Conservation (phyloP, 2,113 vertebrate genomes). For the Cygnus buccinator region DNA sequence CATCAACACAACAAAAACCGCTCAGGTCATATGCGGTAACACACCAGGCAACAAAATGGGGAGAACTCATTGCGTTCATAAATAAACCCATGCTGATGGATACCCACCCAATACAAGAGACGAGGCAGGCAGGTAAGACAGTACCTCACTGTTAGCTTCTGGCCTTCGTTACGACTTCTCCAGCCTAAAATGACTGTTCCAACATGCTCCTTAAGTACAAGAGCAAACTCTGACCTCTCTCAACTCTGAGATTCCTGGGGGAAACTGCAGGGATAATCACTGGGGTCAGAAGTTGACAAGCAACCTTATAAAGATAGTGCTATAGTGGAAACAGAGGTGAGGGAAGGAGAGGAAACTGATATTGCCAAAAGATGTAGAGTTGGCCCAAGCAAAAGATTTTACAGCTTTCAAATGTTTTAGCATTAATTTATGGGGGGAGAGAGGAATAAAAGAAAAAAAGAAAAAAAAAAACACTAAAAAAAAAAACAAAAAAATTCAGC, state of each 20-base stretch:
- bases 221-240: neutral
- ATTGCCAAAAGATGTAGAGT: neutral
- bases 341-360: neutral
- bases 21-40: neutral
- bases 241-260: neutral
- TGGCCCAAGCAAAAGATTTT: neutral
- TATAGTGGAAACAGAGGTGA: neutral
- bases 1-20: neutral
- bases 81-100: accelerated
- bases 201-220: neutral
- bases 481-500: neutral
- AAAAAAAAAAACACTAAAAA: neutral
- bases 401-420: neutral
- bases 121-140: neutral
- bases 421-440: neutral
- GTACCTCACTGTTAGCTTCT: neutral
- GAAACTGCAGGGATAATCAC: neutral
- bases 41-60: neutral
- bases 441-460: neutral
- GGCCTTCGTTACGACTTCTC: neutral
- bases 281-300: neutral
- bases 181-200: neutral
- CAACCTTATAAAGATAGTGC: neutral
- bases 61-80: neutral
- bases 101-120: accelerated